Evolutionary conservation across 2,797 vertebrate species (phyloP), one percentile per base, ranked within the genome.

Genomic region (Cossypha heuglini): DNA sequence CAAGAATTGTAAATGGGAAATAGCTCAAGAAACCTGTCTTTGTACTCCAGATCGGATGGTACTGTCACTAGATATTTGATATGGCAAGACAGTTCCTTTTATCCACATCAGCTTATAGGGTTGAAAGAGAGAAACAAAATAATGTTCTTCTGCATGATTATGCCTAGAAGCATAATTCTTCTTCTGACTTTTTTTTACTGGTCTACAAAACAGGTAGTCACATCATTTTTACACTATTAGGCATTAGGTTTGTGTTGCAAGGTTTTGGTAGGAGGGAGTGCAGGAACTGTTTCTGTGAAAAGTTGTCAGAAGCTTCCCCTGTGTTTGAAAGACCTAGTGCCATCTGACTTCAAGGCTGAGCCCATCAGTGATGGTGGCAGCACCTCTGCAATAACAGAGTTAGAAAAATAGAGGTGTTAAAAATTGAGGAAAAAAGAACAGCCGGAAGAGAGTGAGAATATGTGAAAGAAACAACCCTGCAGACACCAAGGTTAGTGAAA

Each of bases 361-460:
- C 17, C 25, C 17, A 46, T 35, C 40, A 22, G 33, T 29, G 13
- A 52, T 2, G 2, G 40, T 13, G 40, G 46, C 20, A 40, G 14
- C 17, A 40, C 10, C 17, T 54, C 29, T 19, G 33, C 0, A 0
- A 35, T 40, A 13, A 67, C 1, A 46, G 11, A 66, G 14, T 26
- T 46, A 4, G 29, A 66, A 51, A 73, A 73, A 37, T 5, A 28
- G 4, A 18, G 18, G 3, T 46, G 4, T 13, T 38, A 13, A 20
- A 37, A 45, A 25, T 6, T 16, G 3, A 38, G 17, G 4, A 33
- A 38, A 25, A 57, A 87, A 33, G 19, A 58, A 37, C 24, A 66
- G 3, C 7, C 4, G 20, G 46, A 52, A 72, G 21, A 77, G 33
- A 40, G 10, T 16, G 12, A 52, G 33, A 72, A 35, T 19, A 35